These are phyloP conservation scores for Cydia pomonella DNA, from an alignment of 1,140 invertebrate species.

Conservation along the genomic window DNA sequence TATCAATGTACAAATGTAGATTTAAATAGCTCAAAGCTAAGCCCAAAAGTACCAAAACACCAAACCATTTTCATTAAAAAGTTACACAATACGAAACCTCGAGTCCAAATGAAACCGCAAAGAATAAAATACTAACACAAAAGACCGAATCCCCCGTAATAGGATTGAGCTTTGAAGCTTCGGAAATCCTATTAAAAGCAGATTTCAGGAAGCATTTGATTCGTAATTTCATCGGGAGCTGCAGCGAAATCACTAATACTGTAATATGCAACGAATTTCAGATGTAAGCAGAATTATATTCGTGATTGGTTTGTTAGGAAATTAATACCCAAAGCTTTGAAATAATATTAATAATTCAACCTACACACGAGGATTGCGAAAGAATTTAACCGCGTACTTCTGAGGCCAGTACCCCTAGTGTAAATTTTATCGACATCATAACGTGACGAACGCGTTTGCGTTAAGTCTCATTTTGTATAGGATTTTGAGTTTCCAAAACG, in stretches of 20 bases:
- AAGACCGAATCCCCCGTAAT: slow-evolving; percentile 12
- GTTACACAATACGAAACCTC: neutral
- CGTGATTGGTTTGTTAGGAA: no score
- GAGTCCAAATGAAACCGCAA: slow-evolving; percentile 1
- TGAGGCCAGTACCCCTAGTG: no score
- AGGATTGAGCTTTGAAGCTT: slow-evolving; percentile 20
- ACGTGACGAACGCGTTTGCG: no score
- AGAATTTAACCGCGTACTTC: no score
- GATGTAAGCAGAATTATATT: neutral
- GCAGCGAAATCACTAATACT: neutral
- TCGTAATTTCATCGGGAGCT: neutral
- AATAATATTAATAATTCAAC: no score
- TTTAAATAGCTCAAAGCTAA: neutral
- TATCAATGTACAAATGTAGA: no score
- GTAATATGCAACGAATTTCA: neutral
- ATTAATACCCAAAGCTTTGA: no score
- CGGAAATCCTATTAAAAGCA: slow-evolving; percentile 19
- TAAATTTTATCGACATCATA: no score
- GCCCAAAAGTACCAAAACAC: neutral
- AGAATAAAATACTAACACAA: slow-evolving; percentile 4
- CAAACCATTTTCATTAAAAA: slow-evolving; percentile 13
- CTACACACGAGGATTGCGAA: no score
- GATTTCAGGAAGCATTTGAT: slow-evolving; percentile 3
- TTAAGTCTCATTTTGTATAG: no score
- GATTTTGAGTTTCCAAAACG: no score